Evolutionary conservation across 2,888 invertebrate species (phyloP).

Genomic region (Theodoxus fluviatilis): DNA sequence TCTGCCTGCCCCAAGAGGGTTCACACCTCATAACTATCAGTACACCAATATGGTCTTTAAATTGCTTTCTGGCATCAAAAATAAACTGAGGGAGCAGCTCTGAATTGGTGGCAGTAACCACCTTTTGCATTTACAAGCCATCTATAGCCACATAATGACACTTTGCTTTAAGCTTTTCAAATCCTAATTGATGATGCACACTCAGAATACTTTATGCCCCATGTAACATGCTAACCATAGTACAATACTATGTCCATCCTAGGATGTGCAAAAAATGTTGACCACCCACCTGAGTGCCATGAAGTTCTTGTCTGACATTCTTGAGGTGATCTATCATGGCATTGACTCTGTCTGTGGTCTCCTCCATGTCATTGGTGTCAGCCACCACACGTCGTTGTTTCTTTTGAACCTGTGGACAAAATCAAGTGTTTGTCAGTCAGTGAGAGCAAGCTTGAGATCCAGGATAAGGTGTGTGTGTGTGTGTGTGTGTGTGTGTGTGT

Average conservation of each 20-base stretch:
- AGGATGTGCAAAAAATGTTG: neutral
- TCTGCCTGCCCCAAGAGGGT: too few relatives aligned
- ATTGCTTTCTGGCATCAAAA: too few relatives aligned
- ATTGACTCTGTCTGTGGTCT: slow-evolving; percentile 59
- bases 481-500: slow-evolving; percentile 16
- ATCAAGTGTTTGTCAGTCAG: neutral
- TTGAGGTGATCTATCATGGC: slow-evolving; percentile 63
- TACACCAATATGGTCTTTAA: too few relatives aligned
- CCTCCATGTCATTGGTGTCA: slow-evolving; percentile 52
- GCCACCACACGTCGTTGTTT: slow-evolving; percentile 53
- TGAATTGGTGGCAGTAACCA: too few relatives aligned
- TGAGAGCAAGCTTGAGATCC: neutral
- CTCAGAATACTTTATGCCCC: too few relatives aligned
- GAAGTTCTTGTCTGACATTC: slow-evolving; percentile 64
- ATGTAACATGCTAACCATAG: too few relatives aligned
- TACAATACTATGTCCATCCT: too few relatives aligned
- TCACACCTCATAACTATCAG: too few relatives aligned
- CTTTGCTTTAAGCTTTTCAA: neutral
- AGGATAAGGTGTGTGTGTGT: neutral
- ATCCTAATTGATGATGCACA: neutral
- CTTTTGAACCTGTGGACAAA: slow-evolving; percentile 49
- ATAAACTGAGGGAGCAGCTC: too few relatives aligned
- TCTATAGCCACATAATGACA: slow-evolving; percentile 2
- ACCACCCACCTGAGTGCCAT: slow-evolving; percentile 59
- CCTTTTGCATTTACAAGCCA: too few relatives aligned